Evolutionary conservation across 2,113 vertebrate genomes (phyloP).

Genomic region (Zosterops hypoxanthus): DNA sequence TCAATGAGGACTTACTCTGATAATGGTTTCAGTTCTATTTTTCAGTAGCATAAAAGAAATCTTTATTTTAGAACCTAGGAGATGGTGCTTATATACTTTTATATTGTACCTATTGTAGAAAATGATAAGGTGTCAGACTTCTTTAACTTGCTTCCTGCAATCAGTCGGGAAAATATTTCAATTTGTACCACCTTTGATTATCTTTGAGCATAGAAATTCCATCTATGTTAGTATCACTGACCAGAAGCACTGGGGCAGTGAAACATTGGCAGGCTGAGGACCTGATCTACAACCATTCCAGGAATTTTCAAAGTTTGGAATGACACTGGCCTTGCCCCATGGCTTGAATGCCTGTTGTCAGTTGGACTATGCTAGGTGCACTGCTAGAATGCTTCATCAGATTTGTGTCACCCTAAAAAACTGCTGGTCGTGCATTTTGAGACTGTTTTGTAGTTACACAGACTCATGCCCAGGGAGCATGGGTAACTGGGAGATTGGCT

Average conservation of each 20-base stretch:
- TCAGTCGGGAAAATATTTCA: not conserved
- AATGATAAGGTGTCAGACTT: not conserved
- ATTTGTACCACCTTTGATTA: not conserved
- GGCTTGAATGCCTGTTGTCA: not conserved
- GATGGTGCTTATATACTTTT: not conserved
- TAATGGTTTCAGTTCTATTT: not conserved
- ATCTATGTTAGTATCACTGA: fast-evolving
- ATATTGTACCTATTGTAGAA: not conserved
- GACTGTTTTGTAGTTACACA: not conserved
- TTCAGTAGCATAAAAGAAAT: not conserved
- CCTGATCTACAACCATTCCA: not conserved
- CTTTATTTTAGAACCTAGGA: not conserved
- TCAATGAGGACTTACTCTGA: not conserved
- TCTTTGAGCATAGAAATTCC: not conserved
- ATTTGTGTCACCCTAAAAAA: not conserved
- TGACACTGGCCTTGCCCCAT: not conserved
- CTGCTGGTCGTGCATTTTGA: not conserved
- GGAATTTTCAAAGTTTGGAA: not conserved
- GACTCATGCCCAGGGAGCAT: not conserved
- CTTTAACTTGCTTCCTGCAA: not conserved
- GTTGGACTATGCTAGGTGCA: not conserved
- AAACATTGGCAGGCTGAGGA: not conserved
- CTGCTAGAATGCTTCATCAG: not conserved
- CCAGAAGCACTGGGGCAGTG: not conserved
- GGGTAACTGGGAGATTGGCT: not conserved